Evolutionary conservation across 2,113 vertebrate genomes (phyloP).

Genomic region (Silurus meridionalis): DNA sequence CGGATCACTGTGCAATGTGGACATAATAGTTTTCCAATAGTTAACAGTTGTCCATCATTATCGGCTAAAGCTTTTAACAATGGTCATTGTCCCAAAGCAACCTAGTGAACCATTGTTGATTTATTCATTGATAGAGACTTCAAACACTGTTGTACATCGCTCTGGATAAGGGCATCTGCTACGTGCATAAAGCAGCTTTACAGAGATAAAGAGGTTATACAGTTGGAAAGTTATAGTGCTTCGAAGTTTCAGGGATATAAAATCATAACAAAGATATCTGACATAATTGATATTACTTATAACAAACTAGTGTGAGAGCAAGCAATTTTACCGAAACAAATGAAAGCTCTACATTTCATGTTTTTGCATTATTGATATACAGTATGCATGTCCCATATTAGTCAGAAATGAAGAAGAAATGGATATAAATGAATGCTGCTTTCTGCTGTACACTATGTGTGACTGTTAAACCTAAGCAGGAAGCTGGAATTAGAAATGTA

Average conservation of each 20-base stretch:
- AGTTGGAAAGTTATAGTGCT: too few species aligned
- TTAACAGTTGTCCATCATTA: too few species aligned
- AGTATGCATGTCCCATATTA: too few species aligned
- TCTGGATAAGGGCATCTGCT: too few species aligned
- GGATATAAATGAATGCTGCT: background rate
- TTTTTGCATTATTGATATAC: too few species aligned
- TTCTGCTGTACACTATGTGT: background rate
- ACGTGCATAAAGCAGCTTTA: too few species aligned
- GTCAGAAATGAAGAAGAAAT: background rate
- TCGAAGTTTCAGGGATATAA: background rate
- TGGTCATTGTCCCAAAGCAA: too few species aligned
- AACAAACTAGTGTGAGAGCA: background rate
- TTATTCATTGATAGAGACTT: too few species aligned
- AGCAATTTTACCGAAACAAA: background rate
- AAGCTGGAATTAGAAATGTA: background rate
- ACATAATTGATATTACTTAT: background rate
- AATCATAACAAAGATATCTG: background rate
- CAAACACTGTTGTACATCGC: too few species aligned
- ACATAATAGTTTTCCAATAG: background rate
- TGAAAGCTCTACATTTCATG: background rate
- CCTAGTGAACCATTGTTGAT: too few species aligned
- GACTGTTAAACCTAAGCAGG: background rate
- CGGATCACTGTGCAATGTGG: background rate
- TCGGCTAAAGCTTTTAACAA: too few species aligned
- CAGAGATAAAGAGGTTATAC: too few species aligned